Conservation (phyloP, 1,140 invertebrate species). For the Zelostemma sp. region DNA sequence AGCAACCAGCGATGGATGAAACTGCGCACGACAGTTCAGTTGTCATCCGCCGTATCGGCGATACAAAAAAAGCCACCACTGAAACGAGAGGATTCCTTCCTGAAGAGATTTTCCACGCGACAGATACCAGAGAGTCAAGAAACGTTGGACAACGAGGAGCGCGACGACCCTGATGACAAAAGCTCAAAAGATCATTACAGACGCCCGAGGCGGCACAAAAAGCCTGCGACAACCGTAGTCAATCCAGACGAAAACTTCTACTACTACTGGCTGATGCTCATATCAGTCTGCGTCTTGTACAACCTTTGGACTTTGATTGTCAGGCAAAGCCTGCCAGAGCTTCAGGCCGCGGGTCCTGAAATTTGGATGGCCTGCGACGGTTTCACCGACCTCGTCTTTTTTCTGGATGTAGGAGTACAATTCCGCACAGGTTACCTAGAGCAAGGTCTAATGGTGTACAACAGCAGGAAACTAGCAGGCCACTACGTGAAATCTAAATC, state of each 20-base stretch:
- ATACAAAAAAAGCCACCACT: conserved; percentile 81
- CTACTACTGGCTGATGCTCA: conserved; percentile 93
- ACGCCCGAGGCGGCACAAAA: conserved; percentile 75
- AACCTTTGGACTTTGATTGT: conserved; percentile 97
- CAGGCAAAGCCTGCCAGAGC: conserved; percentile 92
- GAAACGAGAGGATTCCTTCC: conserved; percentile 93
- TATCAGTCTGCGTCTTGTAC: conserved; percentile 92
- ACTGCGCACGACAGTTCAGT: conserved; percentile 90
- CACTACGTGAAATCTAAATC: conserved; percentile 89
- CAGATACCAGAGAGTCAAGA: conserved; percentile 90
- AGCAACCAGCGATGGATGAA: conserved; percentile 96
- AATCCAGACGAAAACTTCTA: conserved; percentile 96
- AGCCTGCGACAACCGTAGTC: conserved; percentile 85
- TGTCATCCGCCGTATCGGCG: conserved; percentile 85
- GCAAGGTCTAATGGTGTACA: conserved; percentile 94
- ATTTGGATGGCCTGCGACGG: conserved; percentile 87
- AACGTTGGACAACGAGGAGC: conserved; percentile 74
- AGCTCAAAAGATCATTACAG: conserved; percentile 69
- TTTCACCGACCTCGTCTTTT: conserved; percentile 88
- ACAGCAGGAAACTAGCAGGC: conserved; percentile 87
- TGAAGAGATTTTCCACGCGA: conserved; percentile 93
- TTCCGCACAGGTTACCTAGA: conserved; percentile 96
- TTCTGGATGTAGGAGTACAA: conserved; percentile 90
- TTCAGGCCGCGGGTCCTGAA: conserved; percentile 77
- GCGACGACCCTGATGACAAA: conserved; percentile 75